A percentile compares a stretch with the other conserved stretches of the same genome.
Conservation (phyloP, 2,113 vertebrate genomes). For the Cyprinodon variegatus region DNA sequence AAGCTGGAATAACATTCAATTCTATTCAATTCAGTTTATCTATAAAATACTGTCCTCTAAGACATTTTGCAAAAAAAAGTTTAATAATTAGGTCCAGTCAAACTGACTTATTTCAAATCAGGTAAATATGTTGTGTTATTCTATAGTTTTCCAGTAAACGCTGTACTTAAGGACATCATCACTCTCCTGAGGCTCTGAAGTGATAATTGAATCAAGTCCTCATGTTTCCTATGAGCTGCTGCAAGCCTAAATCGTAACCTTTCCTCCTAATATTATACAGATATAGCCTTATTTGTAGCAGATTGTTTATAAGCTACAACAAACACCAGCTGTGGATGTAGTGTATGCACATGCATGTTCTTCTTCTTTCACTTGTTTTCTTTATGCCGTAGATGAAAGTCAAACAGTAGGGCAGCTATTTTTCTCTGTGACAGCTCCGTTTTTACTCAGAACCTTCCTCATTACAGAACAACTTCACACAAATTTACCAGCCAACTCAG, state of each 20-base stretch:
- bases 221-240: constrained; percentile 9
- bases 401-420: neutral
- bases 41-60: neutral
- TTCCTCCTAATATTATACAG: constrained; percentile 30
- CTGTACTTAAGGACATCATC: neutral
- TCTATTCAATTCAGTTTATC: neutral
- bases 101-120: too few relatives aligned
- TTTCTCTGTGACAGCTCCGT: neutral
- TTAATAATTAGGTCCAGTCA: too few relatives aligned
- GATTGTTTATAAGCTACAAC: neutral
- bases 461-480: constrained; percentile 38
- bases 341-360: neutral
- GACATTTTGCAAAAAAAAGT: too few relatives aligned
- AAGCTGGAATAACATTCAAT: neutral
- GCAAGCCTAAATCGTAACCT: constrained; percentile 3
- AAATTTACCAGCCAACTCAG: constrained; percentile 8
- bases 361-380: neutral
- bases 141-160: neutral
- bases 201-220: constrained; percentile 4
- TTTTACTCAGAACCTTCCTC: constrained; percentile 15
- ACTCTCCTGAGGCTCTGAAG: neutral
- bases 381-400: neutral
- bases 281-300: constrained; percentile 3
- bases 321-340: neutral
- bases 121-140: too few relatives aligned